A percentile compares a stretch with the other conserved stretches of the same genome.
Evolutionary conservation across 2,888 invertebrate genomes (phyloP).

Genomic region (Liopterus haemorrhoidalis): DNA sequence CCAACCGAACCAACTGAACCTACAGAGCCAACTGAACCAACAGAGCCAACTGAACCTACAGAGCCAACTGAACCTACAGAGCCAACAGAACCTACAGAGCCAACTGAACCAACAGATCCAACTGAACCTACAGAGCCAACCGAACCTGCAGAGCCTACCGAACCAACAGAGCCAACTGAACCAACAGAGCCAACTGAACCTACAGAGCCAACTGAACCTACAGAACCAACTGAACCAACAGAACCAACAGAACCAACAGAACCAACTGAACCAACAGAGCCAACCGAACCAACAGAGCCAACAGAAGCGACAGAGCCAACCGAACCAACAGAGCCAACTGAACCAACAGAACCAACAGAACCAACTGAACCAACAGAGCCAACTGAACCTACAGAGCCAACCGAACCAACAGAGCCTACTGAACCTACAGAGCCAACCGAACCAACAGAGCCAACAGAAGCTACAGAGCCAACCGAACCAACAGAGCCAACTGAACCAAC

Average conservation of each 20-base stretch:
- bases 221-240: not conserved
- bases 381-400: not conserved
- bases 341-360: not conserved
- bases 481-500: not conserved
- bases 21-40: not conserved
- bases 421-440: not conserved
- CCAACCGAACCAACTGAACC: not conserved
- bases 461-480: not conserved
- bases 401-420: constrained; percentile 3
- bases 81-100: not conserved
- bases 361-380: not conserved
- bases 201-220: constrained; percentile 1
- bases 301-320: not conserved
- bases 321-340: not conserved
- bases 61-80: not conserved
- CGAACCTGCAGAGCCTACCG: not conserved
- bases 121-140: constrained; percentile 1
- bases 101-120: not conserved
- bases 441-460: not conserved
- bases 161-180: not conserved
- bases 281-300: not conserved
- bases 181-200: constrained; percentile 1
- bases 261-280: constrained; percentile 1
- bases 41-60: not conserved
- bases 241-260: not conserved